Percentiles rank a stretch among this genome's conserved stretches.
phyloP scores from a whole-genome alignment of 1,140 invertebrate genomes.

The Pemphigus obesinymphae region DNA sequence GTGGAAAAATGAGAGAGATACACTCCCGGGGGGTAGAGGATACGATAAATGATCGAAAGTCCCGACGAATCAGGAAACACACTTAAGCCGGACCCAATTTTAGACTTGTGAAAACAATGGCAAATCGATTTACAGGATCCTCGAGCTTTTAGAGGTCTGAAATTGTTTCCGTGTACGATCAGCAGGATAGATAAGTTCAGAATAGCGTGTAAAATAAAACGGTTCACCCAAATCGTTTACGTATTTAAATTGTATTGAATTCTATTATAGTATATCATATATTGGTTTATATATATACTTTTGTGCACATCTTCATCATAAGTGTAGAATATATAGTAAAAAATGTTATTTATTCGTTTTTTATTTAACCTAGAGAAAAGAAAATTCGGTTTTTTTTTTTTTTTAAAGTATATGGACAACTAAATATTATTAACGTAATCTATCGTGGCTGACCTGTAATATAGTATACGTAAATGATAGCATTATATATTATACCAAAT shows the following conservation, averaged over 20 bases:
- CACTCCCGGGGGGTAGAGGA: not conserved
- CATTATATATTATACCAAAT: too few relatives aligned
- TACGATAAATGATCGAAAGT: slow-evolving; percentile 30
- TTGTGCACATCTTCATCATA: too few relatives aligned
- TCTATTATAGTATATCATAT: too few relatives aligned
- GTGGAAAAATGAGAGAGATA: slow-evolving; percentile 8
- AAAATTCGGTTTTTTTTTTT: too few relatives aligned
- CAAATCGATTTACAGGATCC: slow-evolving; percentile 13
- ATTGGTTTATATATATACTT: too few relatives aligned
- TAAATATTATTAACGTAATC: too few relatives aligned
- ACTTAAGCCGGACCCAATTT: slow-evolving; percentile 24
- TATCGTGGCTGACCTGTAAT: too few relatives aligned
- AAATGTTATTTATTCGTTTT: too few relatives aligned
- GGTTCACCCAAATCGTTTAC: not conserved
- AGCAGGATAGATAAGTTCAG: not conserved
- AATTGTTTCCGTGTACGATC: slow-evolving; percentile 29
- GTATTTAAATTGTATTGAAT: not conserved
- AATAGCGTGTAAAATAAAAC: not conserved
- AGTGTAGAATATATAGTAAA: too few relatives aligned
- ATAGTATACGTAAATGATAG: too few relatives aligned
- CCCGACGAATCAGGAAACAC: slow-evolving; percentile 32
- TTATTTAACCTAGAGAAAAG: too few relatives aligned
- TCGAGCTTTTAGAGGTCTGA: slow-evolving; percentile 3
- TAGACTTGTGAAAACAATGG: not conserved
- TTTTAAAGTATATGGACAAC: too few relatives aligned